These are phyloP conservation scores for Galeopterus variegatus DNA, from an alignment of 2,113 vertebrate genomes.

Conservation along the genomic window DNA sequence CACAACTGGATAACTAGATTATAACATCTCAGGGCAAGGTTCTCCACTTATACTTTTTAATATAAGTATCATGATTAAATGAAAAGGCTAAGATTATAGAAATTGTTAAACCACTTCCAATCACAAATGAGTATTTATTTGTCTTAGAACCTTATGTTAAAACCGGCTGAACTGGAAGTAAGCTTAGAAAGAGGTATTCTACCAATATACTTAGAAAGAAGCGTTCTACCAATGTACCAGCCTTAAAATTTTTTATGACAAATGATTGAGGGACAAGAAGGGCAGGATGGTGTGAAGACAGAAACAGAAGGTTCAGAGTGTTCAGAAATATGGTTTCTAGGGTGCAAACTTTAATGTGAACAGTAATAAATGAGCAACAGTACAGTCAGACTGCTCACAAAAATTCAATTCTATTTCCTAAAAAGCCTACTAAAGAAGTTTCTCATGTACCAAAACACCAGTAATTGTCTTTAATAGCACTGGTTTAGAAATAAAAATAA, in stretches of 20 bases:
- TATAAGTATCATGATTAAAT: slow-evolving; percentile 22
- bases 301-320: not conserved
- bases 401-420: slow-evolving; percentile 26
- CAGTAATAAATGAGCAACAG: slow-evolving; percentile 14
- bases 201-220: not conserved
- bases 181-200: not conserved
- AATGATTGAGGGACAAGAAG: not conserved
- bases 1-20: not conserved
- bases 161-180: not conserved
- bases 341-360: not conserved
- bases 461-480: not conserved
- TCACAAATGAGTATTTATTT: slow-evolving; percentile 36
- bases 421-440: not conserved
- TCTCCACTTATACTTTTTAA: slow-evolving; percentile 6
- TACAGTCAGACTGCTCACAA: not conserved
- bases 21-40: slow-evolving; percentile 29
- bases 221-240: not conserved
- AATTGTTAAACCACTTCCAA: slow-evolving; percentile 14
- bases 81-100: slow-evolving; percentile 52
- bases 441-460: not conserved
- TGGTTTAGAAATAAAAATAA: slow-evolving; percentile 36
- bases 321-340: not conserved
- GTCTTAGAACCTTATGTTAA: slow-evolving; percentile 20
- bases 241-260: slow-evolving; percentile 28
- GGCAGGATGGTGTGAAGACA: not conserved